Conservation (phyloP, 2,888 invertebrate species). For the Agriopis leucophaearia region DNA sequence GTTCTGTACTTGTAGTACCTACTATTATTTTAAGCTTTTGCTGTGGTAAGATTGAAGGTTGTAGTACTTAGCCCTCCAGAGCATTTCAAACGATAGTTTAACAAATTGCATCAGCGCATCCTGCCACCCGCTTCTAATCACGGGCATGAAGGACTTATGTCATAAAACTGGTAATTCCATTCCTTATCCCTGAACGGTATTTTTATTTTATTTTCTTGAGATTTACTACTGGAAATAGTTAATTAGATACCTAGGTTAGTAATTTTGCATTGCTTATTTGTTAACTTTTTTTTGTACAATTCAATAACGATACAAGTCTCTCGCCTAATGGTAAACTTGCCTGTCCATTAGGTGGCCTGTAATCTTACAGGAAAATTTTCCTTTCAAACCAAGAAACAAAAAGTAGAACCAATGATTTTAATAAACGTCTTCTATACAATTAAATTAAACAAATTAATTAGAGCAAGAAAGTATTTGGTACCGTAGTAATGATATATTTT, state of each 20-base stretch:
- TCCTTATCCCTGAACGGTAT: slow-evolving; percentile 7
- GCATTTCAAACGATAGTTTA: slow-evolving; percentile 4
- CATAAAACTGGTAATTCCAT: slow-evolving; percentile 24
- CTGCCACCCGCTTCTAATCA: slow-evolving; percentile 23
- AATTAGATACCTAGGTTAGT: slow-evolving; percentile 1
- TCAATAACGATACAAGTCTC: not conserved
- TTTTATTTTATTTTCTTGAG: slow-evolving; percentile 9
- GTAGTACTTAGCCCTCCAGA: not conserved
- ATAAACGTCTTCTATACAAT: not conserved
- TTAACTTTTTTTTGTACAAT: slow-evolving; percentile 2
- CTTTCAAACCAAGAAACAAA: too few relatives aligned
- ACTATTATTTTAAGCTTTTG: too few relatives aligned
- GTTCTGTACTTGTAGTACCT: too few relatives aligned
- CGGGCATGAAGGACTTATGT: slow-evolving; percentile 17
- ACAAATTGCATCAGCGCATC: slow-evolving; percentile 18
- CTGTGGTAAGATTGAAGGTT: not conserved
- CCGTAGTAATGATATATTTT: slow-evolving; percentile 37
- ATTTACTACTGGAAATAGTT: slow-evolving; percentile 12
- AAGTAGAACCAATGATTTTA: too few relatives aligned
- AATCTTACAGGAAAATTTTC: too few relatives aligned
- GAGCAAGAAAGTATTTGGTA: slow-evolving; percentile 24
- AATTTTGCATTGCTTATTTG: not conserved
- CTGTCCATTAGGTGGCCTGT: too few relatives aligned
- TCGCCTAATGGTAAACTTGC: too few relatives aligned
- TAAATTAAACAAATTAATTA: slow-evolving; percentile 11